Conservation (phyloP, 2,888 invertebrate genomes). For the Disparrhopalites patrizii region DNA sequence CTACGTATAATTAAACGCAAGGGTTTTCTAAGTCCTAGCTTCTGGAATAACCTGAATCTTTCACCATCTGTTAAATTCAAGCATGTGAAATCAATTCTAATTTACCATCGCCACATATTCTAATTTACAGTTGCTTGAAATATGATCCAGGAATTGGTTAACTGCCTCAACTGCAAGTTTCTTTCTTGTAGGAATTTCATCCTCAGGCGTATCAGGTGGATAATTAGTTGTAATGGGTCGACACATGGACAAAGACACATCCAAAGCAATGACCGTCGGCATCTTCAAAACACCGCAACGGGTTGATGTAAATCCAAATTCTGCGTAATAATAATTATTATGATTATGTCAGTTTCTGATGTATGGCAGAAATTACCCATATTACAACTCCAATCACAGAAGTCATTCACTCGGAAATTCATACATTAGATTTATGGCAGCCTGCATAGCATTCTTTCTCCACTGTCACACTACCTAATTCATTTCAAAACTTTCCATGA, state of each 20-base stretch:
- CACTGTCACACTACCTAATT: too few relatives aligned
- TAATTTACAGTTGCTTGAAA: slow-evolving; percentile 62
- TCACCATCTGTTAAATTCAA: not conserved
- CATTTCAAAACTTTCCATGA: too few relatives aligned
- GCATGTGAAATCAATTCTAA: slow-evolving; percentile 31
- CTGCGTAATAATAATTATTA: too few relatives aligned
- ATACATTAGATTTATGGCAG: too few relatives aligned
- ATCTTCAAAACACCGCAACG: slow-evolving; percentile 52
- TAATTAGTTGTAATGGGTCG: slow-evolving; percentile 54
- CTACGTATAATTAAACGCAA: not conserved
- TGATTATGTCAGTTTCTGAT: too few relatives aligned
- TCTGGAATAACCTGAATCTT: not conserved
- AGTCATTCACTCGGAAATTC: too few relatives aligned
- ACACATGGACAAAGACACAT: slow-evolving; percentile 70
- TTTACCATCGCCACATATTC: slow-evolving; percentile 70
- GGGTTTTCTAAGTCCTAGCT: not conserved
- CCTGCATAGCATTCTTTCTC: too few relatives aligned
- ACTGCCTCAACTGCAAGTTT: slow-evolving; percentile 65
- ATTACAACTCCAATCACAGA: too few relatives aligned
- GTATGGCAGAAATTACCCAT: too few relatives aligned
- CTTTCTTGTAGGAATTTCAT: slow-evolving; percentile 59
- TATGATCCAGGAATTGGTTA: slow-evolving; percentile 62
- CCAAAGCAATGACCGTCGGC: slow-evolving; percentile 69
- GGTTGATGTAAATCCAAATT: not conserved
- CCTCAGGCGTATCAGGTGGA: slow-evolving; percentile 42